Conservation (phyloP, 2,888 invertebrate species). For the Marronus borbonicus region DNA sequence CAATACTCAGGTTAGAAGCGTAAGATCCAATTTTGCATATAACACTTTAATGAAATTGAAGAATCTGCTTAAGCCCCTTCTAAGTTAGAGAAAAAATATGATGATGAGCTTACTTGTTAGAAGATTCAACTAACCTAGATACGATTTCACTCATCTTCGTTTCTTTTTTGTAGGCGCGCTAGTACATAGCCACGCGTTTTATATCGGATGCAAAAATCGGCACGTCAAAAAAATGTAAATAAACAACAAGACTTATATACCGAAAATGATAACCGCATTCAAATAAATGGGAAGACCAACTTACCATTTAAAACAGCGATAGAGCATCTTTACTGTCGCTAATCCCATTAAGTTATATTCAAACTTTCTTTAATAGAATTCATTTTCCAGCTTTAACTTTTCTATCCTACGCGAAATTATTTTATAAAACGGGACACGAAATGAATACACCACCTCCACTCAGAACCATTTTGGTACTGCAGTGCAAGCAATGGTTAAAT, state of each 20-base stretch:
- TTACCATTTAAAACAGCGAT: constrained; percentile 42
- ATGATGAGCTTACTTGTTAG: no score
- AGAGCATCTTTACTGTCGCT: constrained; percentile 23
- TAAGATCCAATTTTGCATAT: no score
- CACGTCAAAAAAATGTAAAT: constrained; percentile 32
- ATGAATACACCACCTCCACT: neutral
- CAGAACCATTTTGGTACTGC: constrained; percentile 31
- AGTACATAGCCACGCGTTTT: neutral
- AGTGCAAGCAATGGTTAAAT: neutral
- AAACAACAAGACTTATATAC: constrained; percentile 16
- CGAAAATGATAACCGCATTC: neutral
- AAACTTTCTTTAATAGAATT: constrained; percentile 34
- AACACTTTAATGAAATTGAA: no score
- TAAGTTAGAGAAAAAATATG: no score
- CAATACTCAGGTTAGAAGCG: no score
- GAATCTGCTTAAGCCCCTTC: no score
- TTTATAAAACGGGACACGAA: constrained; percentile 33
- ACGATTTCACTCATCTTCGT: no score
- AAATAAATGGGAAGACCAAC: neutral
- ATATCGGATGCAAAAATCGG: neutral
- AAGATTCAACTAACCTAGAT: no score
- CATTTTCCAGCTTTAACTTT: constrained; percentile 8
- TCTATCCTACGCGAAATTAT: constrained; percentile 17
- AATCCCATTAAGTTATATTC: constrained; percentile 37
- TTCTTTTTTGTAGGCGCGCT: no score